Conservation (phyloP, 2,888 invertebrate species). For the Caenorhabditis sp. region DNA sequence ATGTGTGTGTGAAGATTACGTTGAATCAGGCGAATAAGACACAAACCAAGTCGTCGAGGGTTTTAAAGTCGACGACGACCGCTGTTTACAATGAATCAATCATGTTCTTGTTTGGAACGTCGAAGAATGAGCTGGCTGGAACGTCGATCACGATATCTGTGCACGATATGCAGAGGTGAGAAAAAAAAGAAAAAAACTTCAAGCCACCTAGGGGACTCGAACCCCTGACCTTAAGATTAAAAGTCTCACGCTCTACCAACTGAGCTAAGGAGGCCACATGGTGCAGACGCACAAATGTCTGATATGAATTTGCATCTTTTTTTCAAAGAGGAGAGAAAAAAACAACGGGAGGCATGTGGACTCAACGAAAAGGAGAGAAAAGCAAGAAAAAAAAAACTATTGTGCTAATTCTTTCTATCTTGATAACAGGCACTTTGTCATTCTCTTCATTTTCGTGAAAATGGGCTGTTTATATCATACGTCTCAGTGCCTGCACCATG, state of each 20-base stretch:
- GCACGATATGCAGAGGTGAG: slow-evolving; percentile 65
- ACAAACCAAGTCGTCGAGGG: slow-evolving; percentile 69
- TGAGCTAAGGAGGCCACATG: slow-evolving; percentile 57
- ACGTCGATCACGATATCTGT: slow-evolving; percentile 72
- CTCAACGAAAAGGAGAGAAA: too few species aligned
- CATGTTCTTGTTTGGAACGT: slow-evolving; percentile 71
- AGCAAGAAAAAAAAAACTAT: too few species aligned
- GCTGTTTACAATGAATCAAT: slow-evolving; percentile 69
- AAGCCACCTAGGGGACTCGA: slow-evolving; percentile 49
- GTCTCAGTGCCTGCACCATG: too few species aligned
- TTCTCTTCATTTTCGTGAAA: too few species aligned
- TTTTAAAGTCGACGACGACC: slow-evolving; percentile 61
- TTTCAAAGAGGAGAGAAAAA: background rate
- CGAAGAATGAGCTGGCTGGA: slow-evolving; percentile 70
- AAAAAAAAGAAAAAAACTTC: background rate
- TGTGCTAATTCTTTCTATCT: too few species aligned
- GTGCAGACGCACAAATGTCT: too few species aligned
- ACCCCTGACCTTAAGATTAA: slow-evolving; percentile 61
- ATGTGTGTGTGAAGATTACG: slow-evolving; percentile 73
- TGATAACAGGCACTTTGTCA: too few species aligned
- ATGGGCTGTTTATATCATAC: too few species aligned
- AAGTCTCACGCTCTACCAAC: slow-evolving; percentile 65
- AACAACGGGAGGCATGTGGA: too few species aligned
- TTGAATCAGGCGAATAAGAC: slow-evolving; percentile 69
- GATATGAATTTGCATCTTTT: too few species aligned